Evolutionary conservation across 2,113 vertebrate genomes (phyloP).

Genomic region (Crocuta crocuta): DNA sequence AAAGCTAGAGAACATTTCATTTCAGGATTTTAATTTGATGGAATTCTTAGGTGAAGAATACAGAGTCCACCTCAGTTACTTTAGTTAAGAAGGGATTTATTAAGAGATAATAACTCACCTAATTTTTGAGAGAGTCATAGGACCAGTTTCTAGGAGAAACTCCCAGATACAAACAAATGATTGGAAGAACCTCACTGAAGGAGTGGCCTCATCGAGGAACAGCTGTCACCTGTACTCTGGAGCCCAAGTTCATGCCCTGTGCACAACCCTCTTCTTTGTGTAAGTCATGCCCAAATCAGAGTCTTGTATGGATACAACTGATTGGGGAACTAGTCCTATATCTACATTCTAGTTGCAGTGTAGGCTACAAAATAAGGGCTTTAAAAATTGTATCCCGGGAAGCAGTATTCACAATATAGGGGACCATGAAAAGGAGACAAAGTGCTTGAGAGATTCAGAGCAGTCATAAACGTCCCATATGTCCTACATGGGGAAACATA

Average conservation of each 20-base stretch:
- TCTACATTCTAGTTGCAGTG: not conserved
- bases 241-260: not conserved
- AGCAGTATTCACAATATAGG: not conserved
- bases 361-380: not conserved
- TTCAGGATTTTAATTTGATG: not conserved
- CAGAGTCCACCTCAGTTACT: not conserved
- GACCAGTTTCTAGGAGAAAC: not conserved
- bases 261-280: not conserved
- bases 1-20: not conserved
- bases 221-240: not conserved
- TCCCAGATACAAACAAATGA: not conserved
- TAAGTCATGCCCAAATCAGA: not conserved
- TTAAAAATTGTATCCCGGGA: not conserved
- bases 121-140: not conserved
- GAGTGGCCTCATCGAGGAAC: not conserved
- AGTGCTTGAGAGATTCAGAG: not conserved
- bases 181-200: not conserved
- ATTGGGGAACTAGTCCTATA: not conserved
- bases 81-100: not conserved
- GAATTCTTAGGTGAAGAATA: not conserved
- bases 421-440: not conserved
- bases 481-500: not conserved
- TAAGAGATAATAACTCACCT: not conserved
- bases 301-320: not conserved
- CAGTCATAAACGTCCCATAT: not conserved